phyloP scores from a whole-genome alignment of 2,797 vertebrate species.

The Acanthiza pusilla region DNA sequence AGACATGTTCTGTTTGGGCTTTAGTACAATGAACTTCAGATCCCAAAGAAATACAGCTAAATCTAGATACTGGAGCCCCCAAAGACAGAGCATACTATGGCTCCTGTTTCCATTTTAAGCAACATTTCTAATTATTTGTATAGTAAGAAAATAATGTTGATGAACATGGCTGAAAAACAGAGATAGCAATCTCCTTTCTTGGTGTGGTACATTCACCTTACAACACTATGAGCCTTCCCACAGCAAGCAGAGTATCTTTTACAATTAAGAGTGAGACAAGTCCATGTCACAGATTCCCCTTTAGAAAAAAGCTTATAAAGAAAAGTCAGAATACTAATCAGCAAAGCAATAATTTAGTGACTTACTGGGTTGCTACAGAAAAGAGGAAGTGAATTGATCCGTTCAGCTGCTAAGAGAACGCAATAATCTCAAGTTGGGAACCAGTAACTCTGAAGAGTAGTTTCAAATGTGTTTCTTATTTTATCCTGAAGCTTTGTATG shows the following conservation, averaged over 20 bases:
- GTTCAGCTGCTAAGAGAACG: not conserved
- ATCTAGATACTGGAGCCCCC: not conserved
- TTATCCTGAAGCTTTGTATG: not conserved
- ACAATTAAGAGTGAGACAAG: not conserved
- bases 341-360: not conserved
- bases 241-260: not conserved
- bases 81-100: not conserved
- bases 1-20: not conserved
- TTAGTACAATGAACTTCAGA: not conserved
- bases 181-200: not conserved
- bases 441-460: not conserved
- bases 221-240: not conserved
- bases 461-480: not conserved
- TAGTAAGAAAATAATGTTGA: not conserved
- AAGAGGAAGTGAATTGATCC: not conserved
- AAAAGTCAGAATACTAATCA: not conserved
- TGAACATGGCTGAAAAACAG: not conserved
- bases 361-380: not conserved
- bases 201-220: not conserved
- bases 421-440: not conserved
- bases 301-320: not conserved
- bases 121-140: not conserved
- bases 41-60: not conserved
- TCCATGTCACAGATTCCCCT: rapidly evolving
- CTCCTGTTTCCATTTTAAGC: not conserved